Evolutionary conservation across 2,888 invertebrate genomes (phyloP), one percentile per base, ranked within the genome.

Genomic region (Ganaspis brasiliensis): DNA sequence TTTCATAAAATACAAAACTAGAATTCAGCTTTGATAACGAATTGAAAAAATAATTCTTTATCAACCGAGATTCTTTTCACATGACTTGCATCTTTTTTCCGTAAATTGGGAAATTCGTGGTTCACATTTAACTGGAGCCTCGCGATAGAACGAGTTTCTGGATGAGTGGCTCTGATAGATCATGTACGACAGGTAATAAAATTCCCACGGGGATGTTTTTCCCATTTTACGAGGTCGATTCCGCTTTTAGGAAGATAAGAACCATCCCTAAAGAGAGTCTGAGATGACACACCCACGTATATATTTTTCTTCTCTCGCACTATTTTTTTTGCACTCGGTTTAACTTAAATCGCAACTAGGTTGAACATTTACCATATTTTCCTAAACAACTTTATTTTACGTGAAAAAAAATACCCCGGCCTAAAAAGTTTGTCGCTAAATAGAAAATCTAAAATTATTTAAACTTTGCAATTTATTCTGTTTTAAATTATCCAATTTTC

Each of bases 171-270:
- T 26, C 40, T 63, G 40, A 40, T 63, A 40, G 40, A 63, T 63
- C 63, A 67, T 67, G 40, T 67, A 67, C 45, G 67, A n/a, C 67
- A 45, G 16, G 67, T 45, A 67, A n/a, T 67, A 26, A 67, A 45
- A 67, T 67, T 67, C 67, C 45, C 67, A 67, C 45, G 67, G 45
- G 45, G 45, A 67, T 67, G 67, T 26, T 67, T 67, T 61, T 67
- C 45, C 24, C 45, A 26, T 67, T 67, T 67, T 45, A 67, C 67
- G 67, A 67, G 24, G 45, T 40, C 67, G 67, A 67, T 67, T 67
- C 24, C 45, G 45, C 67, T 67, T 67, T 45, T 45, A 67, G n/a
- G n/a, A n/a, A 67, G 67, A 67, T 67, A 67, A 67, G 45, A 26
- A 45, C 21, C 40, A n/a, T 40, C 67, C 24, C 45, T 26, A 45